phyloP scores from a whole-genome alignment of 1,140 invertebrate species.

The Idris sp. region DNA sequence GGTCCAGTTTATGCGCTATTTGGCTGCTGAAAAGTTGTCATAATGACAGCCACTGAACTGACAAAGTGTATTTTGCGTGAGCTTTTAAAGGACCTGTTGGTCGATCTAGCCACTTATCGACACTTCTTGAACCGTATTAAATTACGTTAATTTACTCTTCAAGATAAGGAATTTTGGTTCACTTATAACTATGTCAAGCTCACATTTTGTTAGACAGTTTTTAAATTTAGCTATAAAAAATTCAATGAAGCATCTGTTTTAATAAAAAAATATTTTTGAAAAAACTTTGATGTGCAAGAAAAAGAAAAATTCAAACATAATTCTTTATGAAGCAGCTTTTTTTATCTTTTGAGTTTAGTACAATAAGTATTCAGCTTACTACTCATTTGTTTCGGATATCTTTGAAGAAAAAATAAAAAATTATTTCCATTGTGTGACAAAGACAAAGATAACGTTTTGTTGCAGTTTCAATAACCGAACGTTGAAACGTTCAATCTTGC shows the following conservation, averaged over 20 bases:
- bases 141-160: constrained; percentile 54
- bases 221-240: no score
- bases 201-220: no score
- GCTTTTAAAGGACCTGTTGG: constrained; percentile 30
- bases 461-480: constrained; percentile 12
- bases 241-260: no score
- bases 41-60: constrained; percentile 32
- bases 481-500: not conserved
- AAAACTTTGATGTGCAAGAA: no score
- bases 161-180: constrained; percentile 19
- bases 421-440: constrained; percentile 5
- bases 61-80: constrained; percentile 28
- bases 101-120: constrained; percentile 31
- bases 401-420: no score
- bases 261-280: no score
- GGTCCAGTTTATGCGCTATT: constrained; percentile 4
- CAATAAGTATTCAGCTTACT: constrained; percentile 19
- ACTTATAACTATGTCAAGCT: constrained; percentile 5
- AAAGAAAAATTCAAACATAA: constrained; percentile 17
- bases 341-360: not conserved
- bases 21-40: constrained; percentile 33
- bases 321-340: constrained; percentile 5
- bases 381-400: no score
- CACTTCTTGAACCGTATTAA: constrained; percentile 21
- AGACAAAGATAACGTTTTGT: constrained; percentile 13